phyloP scores from a whole-genome alignment of 2,888 invertebrate species.

The Apamea monoglypha region DNA sequence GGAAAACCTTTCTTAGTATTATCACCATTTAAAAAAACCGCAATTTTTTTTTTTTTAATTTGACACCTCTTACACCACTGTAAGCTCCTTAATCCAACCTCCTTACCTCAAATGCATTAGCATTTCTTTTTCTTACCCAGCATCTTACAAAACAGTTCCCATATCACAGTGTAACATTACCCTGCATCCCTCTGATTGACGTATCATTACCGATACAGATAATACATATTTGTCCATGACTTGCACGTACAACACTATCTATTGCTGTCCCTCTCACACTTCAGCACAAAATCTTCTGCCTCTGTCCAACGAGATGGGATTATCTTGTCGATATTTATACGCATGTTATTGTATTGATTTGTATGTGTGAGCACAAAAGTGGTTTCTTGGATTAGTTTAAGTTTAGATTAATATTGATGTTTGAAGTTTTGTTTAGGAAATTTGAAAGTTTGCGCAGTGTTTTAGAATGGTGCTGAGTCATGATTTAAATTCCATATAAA shows the following conservation, averaged over 20 bases:
- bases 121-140: conserved; percentile 4
- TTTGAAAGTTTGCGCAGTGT: conserved; percentile 27
- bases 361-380: conserved; percentile 65
- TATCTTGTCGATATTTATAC: conserved; percentile 71
- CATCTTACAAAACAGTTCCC: conserved; percentile 25
- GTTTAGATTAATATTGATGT: conserved; percentile 50
- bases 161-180: conserved; percentile 37
- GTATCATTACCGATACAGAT: conserved; percentile 76
- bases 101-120: background rate
- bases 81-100: conserved; percentile 2
- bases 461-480: conserved; percentile 23
- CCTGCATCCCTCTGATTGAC: conserved; percentile 75
- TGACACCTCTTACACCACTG: background rate
- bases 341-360: conserved; percentile 64
- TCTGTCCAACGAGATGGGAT: conserved; percentile 68
- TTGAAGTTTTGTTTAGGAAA: conserved; percentile 24
- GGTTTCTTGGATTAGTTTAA: conserved; percentile 54
- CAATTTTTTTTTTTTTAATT: background rate
- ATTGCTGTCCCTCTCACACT: conserved; percentile 63
- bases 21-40: too few relatives aligned
- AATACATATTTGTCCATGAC: conserved; percentile 74
- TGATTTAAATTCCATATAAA: background rate
- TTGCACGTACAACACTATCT: conserved; percentile 63
- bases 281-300: conserved; percentile 34
- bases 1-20: too few relatives aligned